Conservation (phyloP, 2,797 vertebrate genomes). For the Sebastes matsubarae region DNA sequence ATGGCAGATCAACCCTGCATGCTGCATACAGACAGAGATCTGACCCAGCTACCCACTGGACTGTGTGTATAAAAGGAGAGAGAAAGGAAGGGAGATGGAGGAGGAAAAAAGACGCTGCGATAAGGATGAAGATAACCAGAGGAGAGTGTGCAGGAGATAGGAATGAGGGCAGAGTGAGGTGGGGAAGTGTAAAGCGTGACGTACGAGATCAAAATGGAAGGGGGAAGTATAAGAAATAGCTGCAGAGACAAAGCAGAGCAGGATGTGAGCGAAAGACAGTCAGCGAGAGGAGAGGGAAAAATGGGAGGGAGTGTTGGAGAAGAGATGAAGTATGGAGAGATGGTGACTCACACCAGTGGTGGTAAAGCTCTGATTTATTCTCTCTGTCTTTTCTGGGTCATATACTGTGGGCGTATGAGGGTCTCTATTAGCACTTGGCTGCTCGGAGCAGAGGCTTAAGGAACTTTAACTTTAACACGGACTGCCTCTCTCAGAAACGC, state of each 20-base stretch:
- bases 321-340: slow-evolving; percentile 69
- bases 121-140: slow-evolving; percentile 60
- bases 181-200: slow-evolving; percentile 41
- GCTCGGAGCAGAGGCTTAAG: slow-evolving; percentile 67
- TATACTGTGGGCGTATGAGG: slow-evolving; percentile 74
- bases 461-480: slow-evolving; percentile 62
- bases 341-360: slow-evolving; percentile 80
- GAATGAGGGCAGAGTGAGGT: slow-evolving; percentile 45
- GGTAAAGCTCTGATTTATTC: slow-evolving; percentile 81
- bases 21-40: slow-evolving; percentile 73
- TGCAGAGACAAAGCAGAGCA: slow-evolving; percentile 49
- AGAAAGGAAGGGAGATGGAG: slow-evolving; percentile 27
- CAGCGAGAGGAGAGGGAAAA: slow-evolving; percentile 44
- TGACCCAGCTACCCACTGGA: slow-evolving; percentile 85
- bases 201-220: slow-evolving; percentile 51
- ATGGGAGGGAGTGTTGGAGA: slow-evolving; percentile 57
- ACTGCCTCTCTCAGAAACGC: slow-evolving; percentile 36
- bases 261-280: slow-evolving; percentile 53
- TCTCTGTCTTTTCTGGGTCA: slow-evolving; percentile 85
- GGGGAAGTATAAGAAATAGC: slow-evolving; percentile 30
- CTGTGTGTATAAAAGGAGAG: slow-evolving; percentile 72
- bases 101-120: slow-evolving; percentile 33
- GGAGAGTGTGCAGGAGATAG: slow-evolving; percentile 43
- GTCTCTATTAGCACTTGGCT: slow-evolving; percentile 69
- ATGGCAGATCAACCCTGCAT: slow-evolving; percentile 73